A percentile compares a stretch with the other conserved stretches of the same genome.
phyloP scores from a whole-genome alignment of 2,797 vertebrate species.

The Sebastes reedi region DNA sequence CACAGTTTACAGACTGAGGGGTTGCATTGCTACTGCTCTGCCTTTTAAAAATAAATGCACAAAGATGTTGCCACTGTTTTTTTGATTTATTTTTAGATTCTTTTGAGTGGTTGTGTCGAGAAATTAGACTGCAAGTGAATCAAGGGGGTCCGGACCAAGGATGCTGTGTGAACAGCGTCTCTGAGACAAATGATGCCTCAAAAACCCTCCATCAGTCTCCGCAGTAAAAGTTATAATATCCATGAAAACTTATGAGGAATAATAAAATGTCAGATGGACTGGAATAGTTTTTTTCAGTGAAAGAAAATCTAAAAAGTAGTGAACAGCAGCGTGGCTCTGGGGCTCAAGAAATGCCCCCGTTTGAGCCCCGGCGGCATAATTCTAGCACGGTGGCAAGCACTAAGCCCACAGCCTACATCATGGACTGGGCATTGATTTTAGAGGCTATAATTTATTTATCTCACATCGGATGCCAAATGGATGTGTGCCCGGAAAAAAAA shows the following conservation, averaged over 20 bases:
- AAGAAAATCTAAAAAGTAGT: not conserved
- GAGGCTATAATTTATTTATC: constrained; percentile 66
- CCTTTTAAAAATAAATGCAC: constrained; percentile 54
- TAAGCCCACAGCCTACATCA: constrained; percentile 53
- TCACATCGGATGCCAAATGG: constrained; percentile 67
- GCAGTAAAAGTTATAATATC: constrained; percentile 33
- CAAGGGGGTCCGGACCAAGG: constrained; percentile 20
- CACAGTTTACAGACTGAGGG: constrained; percentile 35
- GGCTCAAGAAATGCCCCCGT: not conserved
- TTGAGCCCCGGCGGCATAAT: constrained; percentile 14
- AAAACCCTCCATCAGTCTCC: constrained; percentile 31
- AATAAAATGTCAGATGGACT: constrained; percentile 32
- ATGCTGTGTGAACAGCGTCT: constrained; percentile 12
- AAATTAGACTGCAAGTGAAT: constrained; percentile 32
- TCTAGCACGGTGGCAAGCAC: constrained; percentile 43
- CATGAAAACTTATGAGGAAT: constrained; percentile 41
- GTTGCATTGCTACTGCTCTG: constrained; percentile 23
- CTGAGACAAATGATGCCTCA: constrained; percentile 34
- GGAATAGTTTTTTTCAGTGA: constrained; percentile 13
- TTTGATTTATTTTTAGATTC: constrained; percentile 57
- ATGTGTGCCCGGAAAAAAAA: constrained; percentile 49
- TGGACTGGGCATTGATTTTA: constrained; percentile 68
- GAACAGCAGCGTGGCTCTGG: not conserved
- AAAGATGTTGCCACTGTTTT: constrained; percentile 21
- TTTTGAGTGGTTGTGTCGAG: constrained; percentile 46